Conservation (phyloP, 2,888 invertebrate genomes). For the Philereme vetulata region DNA sequence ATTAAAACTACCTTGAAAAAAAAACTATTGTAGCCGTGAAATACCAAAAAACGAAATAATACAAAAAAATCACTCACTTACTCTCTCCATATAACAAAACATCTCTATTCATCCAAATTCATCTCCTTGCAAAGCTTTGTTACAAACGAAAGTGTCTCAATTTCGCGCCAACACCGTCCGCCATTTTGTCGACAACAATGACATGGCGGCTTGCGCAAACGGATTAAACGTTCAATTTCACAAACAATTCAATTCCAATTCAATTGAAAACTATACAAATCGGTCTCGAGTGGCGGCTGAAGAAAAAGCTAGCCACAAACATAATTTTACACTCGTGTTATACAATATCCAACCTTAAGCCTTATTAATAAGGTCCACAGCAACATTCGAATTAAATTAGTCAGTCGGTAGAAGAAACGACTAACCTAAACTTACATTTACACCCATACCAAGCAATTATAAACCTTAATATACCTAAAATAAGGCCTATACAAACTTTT, state of each 20-base stretch:
- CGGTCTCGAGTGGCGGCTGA: conserved; percentile 60
- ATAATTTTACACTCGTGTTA: neutral
- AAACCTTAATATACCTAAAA: conserved; percentile 22
- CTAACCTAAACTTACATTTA: neutral
- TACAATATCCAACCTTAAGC: conserved; percentile 7
- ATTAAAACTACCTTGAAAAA: too few species aligned
- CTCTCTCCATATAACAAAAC: conserved; percentile 3
- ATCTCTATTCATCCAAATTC: neutral
- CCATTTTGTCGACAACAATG: conserved; percentile 57
- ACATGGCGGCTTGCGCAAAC: conserved; percentile 55
- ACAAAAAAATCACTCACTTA: neutral
- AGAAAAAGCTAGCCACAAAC: conserved; percentile 19
- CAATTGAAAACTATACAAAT: conserved; percentile 57
- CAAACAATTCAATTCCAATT: conserved; percentile 59
- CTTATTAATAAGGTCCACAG: neutral
- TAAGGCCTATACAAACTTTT: conserved; percentile 30
- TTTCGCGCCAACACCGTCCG: conserved; percentile 53
- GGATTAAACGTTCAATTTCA: conserved; percentile 69
- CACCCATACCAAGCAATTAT: conserved; percentile 18
- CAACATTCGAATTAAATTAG: conserved; percentile 1
- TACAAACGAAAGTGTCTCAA: conserved; percentile 48
- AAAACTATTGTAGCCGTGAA: neutral
- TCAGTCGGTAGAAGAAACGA: conserved; percentile 7
- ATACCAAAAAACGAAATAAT: neutral
- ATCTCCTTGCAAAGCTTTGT: conserved; percentile 13